Evolutionary conservation across 2,797 vertebrate species (phyloP).

Genomic region (Cygnus olor): DNA sequence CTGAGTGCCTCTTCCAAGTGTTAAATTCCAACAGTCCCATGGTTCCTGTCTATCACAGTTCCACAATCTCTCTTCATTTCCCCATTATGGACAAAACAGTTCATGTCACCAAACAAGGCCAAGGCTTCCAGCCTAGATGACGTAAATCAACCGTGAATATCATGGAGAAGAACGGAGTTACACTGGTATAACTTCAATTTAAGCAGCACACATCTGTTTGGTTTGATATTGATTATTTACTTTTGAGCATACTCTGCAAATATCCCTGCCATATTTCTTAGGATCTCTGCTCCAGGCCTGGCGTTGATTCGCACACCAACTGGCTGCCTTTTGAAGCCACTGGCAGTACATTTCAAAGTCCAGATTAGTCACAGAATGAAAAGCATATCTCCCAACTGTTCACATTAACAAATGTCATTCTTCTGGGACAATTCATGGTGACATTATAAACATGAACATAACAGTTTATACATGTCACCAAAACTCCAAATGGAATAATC

Average conservation of each 20-base stretch:
- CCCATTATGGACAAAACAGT: neutral
- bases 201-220: neutral
- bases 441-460: conserved; percentile 17
- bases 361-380: conserved; percentile 21
- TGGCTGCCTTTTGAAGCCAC: conserved; percentile 4
- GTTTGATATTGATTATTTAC: conserved; percentile 11
- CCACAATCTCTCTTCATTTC: neutral
- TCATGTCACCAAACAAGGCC: neutral
- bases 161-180: neutral
- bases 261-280: neutral
- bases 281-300: conserved; percentile 2
- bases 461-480: neutral
- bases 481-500: neutral
- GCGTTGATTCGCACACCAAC: neutral
- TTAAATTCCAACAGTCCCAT: fast-evolving
- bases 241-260: neutral
- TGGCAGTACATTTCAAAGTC: conserved; percentile 29
- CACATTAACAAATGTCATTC: neutral
- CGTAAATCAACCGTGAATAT: neutral
- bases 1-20: neutral
- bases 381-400: conserved; percentile 17
- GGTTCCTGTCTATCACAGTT: neutral
- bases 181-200: neutral
- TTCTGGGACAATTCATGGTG: neutral
- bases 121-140: neutral